A percentile compares a stretch with the other conserved stretches of the same genome.
Conservation (phyloP, 2,113 vertebrate species). For the Tetraodon nigroviridis region DNA sequence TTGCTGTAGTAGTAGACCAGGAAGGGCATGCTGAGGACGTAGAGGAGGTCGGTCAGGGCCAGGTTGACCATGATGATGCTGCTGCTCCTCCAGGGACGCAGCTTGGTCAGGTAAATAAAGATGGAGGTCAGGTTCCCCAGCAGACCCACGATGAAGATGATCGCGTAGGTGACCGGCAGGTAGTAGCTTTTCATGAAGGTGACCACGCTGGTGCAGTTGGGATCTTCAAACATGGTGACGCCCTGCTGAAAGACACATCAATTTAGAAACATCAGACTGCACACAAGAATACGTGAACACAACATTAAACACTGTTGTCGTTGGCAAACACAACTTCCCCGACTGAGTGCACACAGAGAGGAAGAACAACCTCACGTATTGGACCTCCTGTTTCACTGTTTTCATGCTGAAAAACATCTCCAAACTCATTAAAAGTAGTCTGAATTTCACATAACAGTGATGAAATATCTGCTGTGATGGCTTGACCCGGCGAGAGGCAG, state of each 20-base stretch:
- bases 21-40: constrained; percentile 71
- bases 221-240: constrained; percentile 20
- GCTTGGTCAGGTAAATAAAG: constrained; percentile 49
- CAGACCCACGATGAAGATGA: constrained; percentile 58
- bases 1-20: constrained; percentile 68
- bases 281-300: too few species aligned
- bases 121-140: constrained; percentile 59
- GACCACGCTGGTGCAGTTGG: constrained; percentile 45
- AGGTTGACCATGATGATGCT: constrained; percentile 76
- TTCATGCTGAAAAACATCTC: too few species aligned
- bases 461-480: too few species aligned
- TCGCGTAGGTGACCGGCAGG: constrained; percentile 47
- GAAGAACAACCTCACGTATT: too few species aligned
- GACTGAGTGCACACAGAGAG: too few species aligned
- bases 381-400: too few species aligned
- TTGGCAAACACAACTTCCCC: too few species aligned
- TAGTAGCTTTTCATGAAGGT: constrained; percentile 40
- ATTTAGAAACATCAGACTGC: background rate
- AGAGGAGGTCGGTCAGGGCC: constrained; percentile 71
- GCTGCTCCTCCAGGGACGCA: constrained; percentile 70
- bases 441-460: too few species aligned
- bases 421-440: too few species aligned
- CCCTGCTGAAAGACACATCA: constrained; percentile 10
- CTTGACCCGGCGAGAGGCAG: too few species aligned
- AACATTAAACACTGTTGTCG: too few species aligned